These are phyloP conservation scores for Brachionus rubens DNA, from an alignment of 1,140 invertebrate species.

Conservation along the genomic window DNA sequence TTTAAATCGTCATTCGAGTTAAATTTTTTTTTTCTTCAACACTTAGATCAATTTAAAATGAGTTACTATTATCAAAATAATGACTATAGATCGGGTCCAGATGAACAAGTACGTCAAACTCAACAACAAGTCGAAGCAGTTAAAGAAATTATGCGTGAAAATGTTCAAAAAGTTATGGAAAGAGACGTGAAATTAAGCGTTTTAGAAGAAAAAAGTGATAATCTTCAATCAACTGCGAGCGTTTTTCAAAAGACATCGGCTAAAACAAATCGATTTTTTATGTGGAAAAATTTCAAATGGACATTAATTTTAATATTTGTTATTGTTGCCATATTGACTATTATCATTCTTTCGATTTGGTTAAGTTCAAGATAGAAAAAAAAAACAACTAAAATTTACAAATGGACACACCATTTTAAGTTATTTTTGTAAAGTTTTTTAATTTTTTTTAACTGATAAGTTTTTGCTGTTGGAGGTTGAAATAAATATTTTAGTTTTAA, in stretches of 20 bases:
- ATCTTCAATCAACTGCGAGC: not conserved
- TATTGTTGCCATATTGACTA: not conserved
- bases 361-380: not conserved
- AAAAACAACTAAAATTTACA: too few relatives aligned
- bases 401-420: not conserved
- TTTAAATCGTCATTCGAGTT: too few relatives aligned
- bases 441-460: not conserved
- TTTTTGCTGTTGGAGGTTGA: not conserved
- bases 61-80: conserved; percentile 21
- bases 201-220: not conserved
- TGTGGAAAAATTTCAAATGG: conserved; percentile 42
- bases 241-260: conserved; percentile 17
- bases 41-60: not conserved
- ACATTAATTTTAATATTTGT: conserved; percentile 7
- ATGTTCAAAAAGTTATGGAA: conserved; percentile 26
- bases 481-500: too few relatives aligned
- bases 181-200: not conserved
- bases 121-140: conserved; percentile 21
- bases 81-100: not conserved
- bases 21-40: too few relatives aligned
- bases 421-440: not conserved
- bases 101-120: not conserved
- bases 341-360: conserved; percentile 36
- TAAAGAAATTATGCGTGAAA: conserved; percentile 21
- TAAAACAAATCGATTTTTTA: conserved; percentile 25